Evolutionary conservation across 1,140 invertebrate species (phyloP).

Genomic region (Hylaeus volcanicus): DNA sequence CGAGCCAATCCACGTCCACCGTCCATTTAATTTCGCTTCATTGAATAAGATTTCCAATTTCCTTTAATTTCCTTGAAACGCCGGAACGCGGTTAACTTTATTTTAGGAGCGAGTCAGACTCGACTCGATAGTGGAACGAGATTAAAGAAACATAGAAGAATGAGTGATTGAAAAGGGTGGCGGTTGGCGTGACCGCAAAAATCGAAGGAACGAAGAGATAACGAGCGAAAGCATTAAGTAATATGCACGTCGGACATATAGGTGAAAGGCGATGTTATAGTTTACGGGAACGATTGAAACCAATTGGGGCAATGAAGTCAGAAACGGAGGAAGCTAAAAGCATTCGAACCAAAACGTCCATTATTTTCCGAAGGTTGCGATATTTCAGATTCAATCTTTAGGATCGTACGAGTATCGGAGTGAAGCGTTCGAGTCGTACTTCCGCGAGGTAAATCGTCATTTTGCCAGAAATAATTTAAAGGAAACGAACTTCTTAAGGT

Average conservation of each 20-base stretch:
- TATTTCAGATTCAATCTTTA: no score
- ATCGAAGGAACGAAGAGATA: constrained; percentile 44
- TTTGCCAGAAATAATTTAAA: no score
- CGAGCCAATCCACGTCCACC: no score
- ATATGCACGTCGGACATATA: constrained; percentile 21
- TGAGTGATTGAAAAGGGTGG: constrained; percentile 27
- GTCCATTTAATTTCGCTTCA: not conserved
- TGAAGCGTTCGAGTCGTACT: no score
- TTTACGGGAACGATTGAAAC: constrained; percentile 2
- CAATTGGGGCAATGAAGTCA: constrained; percentile 26
- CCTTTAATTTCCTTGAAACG: not conserved
- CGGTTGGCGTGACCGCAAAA: constrained; percentile 45
- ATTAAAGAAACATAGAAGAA: constrained; percentile 2
- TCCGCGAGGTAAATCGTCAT: no score
- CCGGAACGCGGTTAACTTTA: not conserved
- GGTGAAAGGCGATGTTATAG: constrained; percentile 36
- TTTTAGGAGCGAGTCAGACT: not conserved
- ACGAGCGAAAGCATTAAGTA: constrained; percentile 24
- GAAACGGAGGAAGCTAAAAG: not conserved
- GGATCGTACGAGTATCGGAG: no score
- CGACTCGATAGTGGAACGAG: not conserved
- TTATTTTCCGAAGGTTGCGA: no score
- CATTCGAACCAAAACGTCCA: not conserved
- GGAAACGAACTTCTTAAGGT: no score
- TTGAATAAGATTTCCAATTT: not conserved